Evolutionary conservation across 2,113 vertebrate genomes (phyloP), one percentile per base, ranked within the genome.

Genomic region (Plestiodon gilberti): DNA sequence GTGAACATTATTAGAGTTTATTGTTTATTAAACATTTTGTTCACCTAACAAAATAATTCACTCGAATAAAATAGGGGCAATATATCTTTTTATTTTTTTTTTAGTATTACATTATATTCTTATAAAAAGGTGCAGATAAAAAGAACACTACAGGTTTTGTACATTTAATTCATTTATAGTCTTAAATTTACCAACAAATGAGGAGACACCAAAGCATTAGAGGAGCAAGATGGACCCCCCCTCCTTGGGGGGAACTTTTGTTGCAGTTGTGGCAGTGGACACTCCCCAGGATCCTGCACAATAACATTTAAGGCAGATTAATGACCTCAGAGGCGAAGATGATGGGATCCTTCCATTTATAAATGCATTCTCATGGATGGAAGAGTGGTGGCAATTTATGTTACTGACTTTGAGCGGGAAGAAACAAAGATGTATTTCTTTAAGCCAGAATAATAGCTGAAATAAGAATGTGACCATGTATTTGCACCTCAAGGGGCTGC

Each of bases 61-160:
- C 0, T 0, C 76, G 92, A 69, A 82, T 33, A 0, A 18, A 71
- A 62, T 86, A 91, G 95, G 94, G 94, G 88, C 90, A 94, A 96
- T 96, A 96, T 83, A 93, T 94, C 93, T 97, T 97, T 97, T 96
- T 97, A 91, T 93, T 94, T 73, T 93, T 93, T 88, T 95, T 96
- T 96, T 96, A 97, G 96, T 97, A 96, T 96, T 94, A 96, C 95
- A 96, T 94, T 96, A 96, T 96, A 96, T 96, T 96, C 95, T 96
- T 96, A 96, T 93, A 96, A 97, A 97, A 96, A 95, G 95, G 95
- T 97, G 95, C 91, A 91, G 93, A 94, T 95, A 89, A 94, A 96
- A 96, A 96, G 93, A 88, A 93, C 91, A 86, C 95, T 95, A 95
- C 94, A 87, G 89, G 94, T 91, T 96, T 96, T 96, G 91, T 95